Evolutionary conservation across 92 coral and sea anemone species (phyloP).

Genomic region (Diadumene lineata): DNA sequence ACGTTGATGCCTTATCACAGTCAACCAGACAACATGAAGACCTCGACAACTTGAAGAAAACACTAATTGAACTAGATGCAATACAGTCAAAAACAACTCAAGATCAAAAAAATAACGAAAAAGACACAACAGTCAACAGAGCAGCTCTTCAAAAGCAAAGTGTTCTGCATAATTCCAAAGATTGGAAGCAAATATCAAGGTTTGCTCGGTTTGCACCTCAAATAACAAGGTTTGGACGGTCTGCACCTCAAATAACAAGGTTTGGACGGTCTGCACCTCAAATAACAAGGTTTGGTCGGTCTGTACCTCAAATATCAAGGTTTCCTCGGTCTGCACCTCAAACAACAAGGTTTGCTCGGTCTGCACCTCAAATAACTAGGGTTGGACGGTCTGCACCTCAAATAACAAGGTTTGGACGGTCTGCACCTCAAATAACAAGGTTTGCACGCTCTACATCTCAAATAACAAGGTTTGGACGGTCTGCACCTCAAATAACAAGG

Average conservation of each 20-base stretch:
- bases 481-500: slow-evolving; percentile 18
- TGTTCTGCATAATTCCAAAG: background rate
- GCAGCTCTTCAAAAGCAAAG: background rate
- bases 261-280: slow-evolving; percentile 10
- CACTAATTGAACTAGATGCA: too few relatives aligned
- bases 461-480: slow-evolving; percentile 16
- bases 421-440: slow-evolving; percentile 29
- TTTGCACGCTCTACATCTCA: slow-evolving; percentile 21
- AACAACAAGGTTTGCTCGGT: background rate
- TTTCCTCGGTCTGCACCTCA: slow-evolving; percentile 12
- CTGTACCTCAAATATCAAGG: slow-evolving; percentile 6
- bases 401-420: slow-evolving; percentile 20
- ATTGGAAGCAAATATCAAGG: background rate
- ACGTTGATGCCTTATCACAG: too few relatives aligned
- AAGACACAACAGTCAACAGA: too few relatives aligned
- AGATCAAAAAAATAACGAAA: too few relatives aligned
- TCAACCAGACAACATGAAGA: too few relatives aligned
- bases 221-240: background rate
- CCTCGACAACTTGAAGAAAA: too few relatives aligned
- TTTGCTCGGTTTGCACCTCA: background rate
- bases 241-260: background rate
- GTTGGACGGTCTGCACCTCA: slow-evolving; percentile 21
- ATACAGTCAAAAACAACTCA: too few relatives aligned
- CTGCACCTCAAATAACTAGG: slow-evolving; percentile 9
- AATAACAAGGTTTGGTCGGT: slow-evolving; percentile 14